Evolutionary conservation across 2,888 invertebrate genomes (phyloP), one percentile per base, ranked within the genome.

Genomic region (Meliscaeva auricollis): DNA sequence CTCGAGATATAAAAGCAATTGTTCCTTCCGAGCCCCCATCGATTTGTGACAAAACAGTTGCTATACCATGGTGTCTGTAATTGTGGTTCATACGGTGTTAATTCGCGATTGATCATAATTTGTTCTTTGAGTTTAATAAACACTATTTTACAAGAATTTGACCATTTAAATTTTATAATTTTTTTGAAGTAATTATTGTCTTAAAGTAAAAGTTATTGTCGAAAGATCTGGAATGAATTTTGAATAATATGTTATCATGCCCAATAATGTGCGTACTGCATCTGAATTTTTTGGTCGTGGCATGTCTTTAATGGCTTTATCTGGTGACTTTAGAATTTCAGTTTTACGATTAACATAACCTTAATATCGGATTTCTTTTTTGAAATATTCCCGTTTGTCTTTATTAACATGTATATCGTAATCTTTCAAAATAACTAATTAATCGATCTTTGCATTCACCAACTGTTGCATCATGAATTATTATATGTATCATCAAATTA

Each of bases 141-240:
- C 8, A 54, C 54, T 22, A 22, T 7, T 54, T 69, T 54, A 13
- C 54, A 54, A 3, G n/a, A 41, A 6, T 22, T 11, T 2, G 69
- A 41, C 69, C 69, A 69, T n/a, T 54, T 41, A 41, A 69, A 69
- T 20, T n/a, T 69, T 20, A 30, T 20, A 22, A 26, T 69, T 41
- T 38, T 20, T 52, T 15, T 26, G 30, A 30, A 54, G 26, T 5
- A 54, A 8, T 54, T n/a, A n/a, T n/a, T 54, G 35, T 9, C 60
- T 9, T n/a, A 60, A 17, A 3, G 60, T 48, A 46, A 30, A 26
- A 17, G 64, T 64, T 9, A 64, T 22, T 46, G 64, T 26, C 8
- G 64, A 64, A 32, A 22, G 17, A 15, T 46, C 30, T 15, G 32
- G 48, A 9, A 66, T 48, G 15, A 66, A 48, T 11, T 48, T 50